Base-by-base conservation (phyloP, 1,140 invertebrate genomes). In the Pogonomyrmex barbatus region DNA sequence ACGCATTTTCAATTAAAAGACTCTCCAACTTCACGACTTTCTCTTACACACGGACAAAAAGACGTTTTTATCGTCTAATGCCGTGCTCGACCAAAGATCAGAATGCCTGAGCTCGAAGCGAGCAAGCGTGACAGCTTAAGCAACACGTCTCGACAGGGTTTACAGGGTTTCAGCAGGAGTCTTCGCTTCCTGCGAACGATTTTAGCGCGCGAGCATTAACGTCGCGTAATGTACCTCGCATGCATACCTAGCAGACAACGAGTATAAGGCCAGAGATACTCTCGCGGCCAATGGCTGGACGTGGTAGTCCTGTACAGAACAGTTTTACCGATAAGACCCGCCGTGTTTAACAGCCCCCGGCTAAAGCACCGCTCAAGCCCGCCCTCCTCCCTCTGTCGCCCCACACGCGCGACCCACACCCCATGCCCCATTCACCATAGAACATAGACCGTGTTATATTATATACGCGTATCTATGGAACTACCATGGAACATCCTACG, bases 261-360 rank as follows among this genome's bases (percentile, higher is more conserved):
- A 90, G 86, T 90, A 90, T 90, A 90, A 90, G 89, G 88, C 89
- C 87, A 81, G 85, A 89, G 90, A 91, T 89, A 91, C 88, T 89
- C 90, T 47, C 88, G 84, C 85, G 85, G 86, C 91, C 91, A 93
- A 93, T 93, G 89, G 92, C 89, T 91, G 90, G 65, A 93, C 92
- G 88, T 90, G 90, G 83, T 92, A 90, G 89, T 91, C 90, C 91
- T 92, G 91, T 92, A 93, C 91, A 93, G 91, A 93, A 91, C 91
- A 94, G 92, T 94, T 93, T 94, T 94, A 92, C 91, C 93, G 93
- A 94, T 94, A 94, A 93, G 93, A 93, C 92, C 91, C 88, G 77
- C 79, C 91, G 88, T 93, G 93, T 93, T 93, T 93, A 94, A 94
- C 93, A 93, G 93, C 92, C 93, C 89, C 92, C 71, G 92, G 92